Conservation (phyloP, 2,113 vertebrate species). For the Seriola quinqueradiata region DNA sequence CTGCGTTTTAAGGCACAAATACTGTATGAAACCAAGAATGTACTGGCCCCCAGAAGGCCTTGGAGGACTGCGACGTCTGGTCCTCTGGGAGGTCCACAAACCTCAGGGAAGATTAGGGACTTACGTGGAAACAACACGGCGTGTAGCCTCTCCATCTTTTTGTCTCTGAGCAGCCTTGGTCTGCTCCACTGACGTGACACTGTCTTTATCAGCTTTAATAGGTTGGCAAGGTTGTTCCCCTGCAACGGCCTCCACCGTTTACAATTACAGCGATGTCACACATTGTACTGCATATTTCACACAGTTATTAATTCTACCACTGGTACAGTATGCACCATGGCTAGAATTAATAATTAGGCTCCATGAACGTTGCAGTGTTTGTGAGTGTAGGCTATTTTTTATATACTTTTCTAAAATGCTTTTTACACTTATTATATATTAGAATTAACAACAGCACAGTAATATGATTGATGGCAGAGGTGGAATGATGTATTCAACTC, state of each 20-base stretch:
- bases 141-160: slow-evolving; percentile 30
- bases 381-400: not conserved
- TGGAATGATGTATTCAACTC: too few relatives aligned
- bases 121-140: slow-evolving; percentile 44
- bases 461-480: too few relatives aligned
- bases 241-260: slow-evolving; percentile 38
- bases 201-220: slow-evolving; percentile 53
- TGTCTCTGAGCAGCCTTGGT: slow-evolving; percentile 37
- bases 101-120: slow-evolving; percentile 19
- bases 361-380: not conserved
- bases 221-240: slow-evolving; percentile 50
- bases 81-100: slow-evolving; percentile 32
- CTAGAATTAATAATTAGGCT: slow-evolving; percentile 44
- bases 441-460: too few relatives aligned
- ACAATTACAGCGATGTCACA: slow-evolving; percentile 45
- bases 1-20: slow-evolving; percentile 44
- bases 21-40: slow-evolving; percentile 5
- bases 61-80: slow-evolving; percentile 35
- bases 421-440: too few relatives aligned
- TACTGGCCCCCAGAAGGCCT: slow-evolving; percentile 31
- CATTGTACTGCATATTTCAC: not conserved
- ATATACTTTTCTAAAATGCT: too few relatives aligned
- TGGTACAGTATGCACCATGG: too few relatives aligned
- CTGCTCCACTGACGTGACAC: slow-evolving; percentile 42
- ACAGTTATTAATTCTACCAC: too few relatives aligned